Conservation (phyloP, 2,888 invertebrate species). For the Xestia xanthographa region DNA sequence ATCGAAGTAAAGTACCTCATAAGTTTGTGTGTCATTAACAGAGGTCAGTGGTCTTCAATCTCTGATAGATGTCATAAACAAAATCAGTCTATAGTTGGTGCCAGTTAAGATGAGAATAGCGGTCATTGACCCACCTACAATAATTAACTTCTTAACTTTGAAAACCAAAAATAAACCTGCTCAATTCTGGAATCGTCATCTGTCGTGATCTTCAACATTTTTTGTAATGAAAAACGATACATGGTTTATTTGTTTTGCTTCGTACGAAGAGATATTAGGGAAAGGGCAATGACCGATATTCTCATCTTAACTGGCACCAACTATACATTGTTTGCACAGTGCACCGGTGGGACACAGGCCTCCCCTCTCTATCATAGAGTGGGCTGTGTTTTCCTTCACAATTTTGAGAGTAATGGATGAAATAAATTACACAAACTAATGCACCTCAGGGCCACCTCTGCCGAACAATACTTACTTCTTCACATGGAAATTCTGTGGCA, state of each 20-base stretch:
- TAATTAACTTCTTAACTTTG: too few species aligned
- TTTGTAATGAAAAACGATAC: too few species aligned
- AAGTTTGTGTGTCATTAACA: slow-evolving; percentile 2
- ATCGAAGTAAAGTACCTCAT: neutral
- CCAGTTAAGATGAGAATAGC: too few species aligned
- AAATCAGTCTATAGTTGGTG: too few species aligned
- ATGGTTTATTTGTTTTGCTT: too few species aligned
- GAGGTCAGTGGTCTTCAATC: neutral
- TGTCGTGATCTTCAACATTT: too few species aligned
- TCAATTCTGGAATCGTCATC: too few species aligned
- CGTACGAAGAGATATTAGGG: too few species aligned
- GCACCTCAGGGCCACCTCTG: neutral
- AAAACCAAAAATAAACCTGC: too few species aligned
- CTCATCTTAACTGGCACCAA: too few species aligned
- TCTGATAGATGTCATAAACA: neutral
- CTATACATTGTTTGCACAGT: neutral
- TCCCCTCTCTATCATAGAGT: neutral
- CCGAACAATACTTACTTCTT: slow-evolving; percentile 86
- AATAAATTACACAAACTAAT: neutral
- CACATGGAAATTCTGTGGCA: slow-evolving; percentile 97
- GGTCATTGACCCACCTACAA: too few species aligned
- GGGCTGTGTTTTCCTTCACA: neutral
- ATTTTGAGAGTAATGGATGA: neutral
- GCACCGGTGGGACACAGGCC: neutral
- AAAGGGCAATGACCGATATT: too few species aligned